phyloP scores from a whole-genome alignment of 2,797 vertebrate genomes.

The Buceros bicornis region DNA sequence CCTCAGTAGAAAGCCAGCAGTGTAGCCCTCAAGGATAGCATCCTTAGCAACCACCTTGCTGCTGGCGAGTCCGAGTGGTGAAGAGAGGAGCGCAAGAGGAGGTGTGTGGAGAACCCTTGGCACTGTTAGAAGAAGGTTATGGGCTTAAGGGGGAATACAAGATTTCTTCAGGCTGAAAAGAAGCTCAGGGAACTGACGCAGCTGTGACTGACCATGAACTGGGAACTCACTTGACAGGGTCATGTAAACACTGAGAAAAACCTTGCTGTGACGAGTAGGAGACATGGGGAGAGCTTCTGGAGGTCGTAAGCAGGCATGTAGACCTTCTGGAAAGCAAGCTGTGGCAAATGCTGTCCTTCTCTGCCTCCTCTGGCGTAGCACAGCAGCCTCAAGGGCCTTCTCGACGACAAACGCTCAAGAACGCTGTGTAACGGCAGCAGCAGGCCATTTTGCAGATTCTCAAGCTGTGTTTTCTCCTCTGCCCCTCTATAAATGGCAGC shows the following conservation, averaged over 20 bases:
- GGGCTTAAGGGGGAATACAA: not conserved
- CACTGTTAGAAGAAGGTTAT: not conserved
- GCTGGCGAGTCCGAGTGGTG: not conserved
- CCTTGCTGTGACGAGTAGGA: not conserved
- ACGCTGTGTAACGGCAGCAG: rapidly evolving
- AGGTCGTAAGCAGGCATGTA: not conserved
- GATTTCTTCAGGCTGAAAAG: slow-evolving; percentile 11
- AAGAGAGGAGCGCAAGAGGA: not conserved
- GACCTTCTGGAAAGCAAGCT: not conserved
- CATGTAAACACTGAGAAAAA: slow-evolving; percentile 11
- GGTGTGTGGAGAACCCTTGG: not conserved
- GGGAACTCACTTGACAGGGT: not conserved
- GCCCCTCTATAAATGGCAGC: not conserved
- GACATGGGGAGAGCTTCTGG: not conserved
- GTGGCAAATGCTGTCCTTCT: not conserved
- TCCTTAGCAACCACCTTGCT: slow-evolving; percentile 3
- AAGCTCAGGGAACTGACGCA: not conserved
- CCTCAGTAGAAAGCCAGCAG: not conserved
- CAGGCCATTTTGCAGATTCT: not conserved
- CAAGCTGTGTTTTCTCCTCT: not conserved
- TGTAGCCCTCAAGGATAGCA: slow-evolving; percentile 2
- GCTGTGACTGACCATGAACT: not conserved
- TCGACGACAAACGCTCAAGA: not conserved
- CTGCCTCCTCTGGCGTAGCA: not conserved
- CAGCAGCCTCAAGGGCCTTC: not conserved